These are phyloP conservation scores for Sepiola atlantica DNA, from an alignment of 2,888 invertebrate species.

Conservation along the genomic window DNA sequence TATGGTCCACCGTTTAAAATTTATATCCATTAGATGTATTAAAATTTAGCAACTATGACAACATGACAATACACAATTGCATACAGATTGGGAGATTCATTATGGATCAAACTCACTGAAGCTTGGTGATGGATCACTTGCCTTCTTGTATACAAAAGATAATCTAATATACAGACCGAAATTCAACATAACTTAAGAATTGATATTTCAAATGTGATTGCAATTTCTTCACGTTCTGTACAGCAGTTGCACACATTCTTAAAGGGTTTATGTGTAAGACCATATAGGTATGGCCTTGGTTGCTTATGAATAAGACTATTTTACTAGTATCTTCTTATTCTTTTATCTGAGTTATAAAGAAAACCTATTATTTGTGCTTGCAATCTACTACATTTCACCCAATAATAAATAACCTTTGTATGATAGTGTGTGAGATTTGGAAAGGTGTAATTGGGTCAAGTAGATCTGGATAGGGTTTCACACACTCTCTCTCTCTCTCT, in stretches of 20 bases:
- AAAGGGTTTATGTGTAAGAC: not conserved
- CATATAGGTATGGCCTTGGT: not conserved
- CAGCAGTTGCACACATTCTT: not conserved
- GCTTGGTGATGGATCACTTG: no score
- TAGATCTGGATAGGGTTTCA: not conserved
- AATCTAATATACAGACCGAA: no score
- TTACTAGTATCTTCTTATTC: not conserved
- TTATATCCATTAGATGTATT: no score
- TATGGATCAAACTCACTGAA: no score
- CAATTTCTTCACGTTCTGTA: not conserved
- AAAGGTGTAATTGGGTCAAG: not conserved
- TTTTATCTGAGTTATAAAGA: not conserved
- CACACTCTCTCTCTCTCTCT: not conserved
- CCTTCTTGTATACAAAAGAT: no score
- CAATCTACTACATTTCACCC: not conserved
- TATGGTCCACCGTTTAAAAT: no score
- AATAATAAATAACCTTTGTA: not conserved
- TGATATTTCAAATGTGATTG: no score
- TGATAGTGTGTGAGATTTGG: not conserved
- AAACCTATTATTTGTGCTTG: not conserved
- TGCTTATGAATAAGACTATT: not conserved
- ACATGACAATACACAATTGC: no score
- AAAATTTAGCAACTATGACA: no score
- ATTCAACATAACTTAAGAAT: no score
- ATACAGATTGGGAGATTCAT: no score